These are phyloP conservation scores for Cataglyphis hispanica DNA, from an alignment of 1,140 invertebrate genomes.

Conservation along the genomic window DNA sequence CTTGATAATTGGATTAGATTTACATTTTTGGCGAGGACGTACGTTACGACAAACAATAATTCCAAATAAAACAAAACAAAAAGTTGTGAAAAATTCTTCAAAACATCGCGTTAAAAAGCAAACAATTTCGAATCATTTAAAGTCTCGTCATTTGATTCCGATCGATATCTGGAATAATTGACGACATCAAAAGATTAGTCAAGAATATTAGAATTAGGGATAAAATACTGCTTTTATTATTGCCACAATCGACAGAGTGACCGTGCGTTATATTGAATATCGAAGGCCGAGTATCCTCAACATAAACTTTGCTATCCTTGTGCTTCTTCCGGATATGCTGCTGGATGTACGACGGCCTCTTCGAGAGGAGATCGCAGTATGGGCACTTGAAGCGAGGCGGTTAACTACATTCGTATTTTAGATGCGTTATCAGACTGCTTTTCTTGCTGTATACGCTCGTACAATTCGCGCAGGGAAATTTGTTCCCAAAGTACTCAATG, in stretches of 20 bases:
- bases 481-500: too few species aligned
- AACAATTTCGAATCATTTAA: neutral
- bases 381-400: conserved; percentile 88
- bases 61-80: conserved; percentile 25
- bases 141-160: neutral
- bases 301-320: conserved; percentile 64
- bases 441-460: conserved; percentile 86
- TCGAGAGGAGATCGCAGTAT: conserved; percentile 83
- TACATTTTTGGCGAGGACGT: neutral
- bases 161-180: neutral
- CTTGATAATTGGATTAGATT: neutral
- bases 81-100: neutral
- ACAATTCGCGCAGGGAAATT: conserved; percentile 89
- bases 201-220: neutral
- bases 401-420: conserved; percentile 87
- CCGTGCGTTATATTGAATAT: neutral
- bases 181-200: neutral
- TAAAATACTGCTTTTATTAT: conserved; percentile 14
- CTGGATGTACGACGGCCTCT: conserved; percentile 81
- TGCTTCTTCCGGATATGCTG: conserved; percentile 79
- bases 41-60: neutral
- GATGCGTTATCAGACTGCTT: conserved; percentile 86
- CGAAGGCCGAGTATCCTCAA: conserved; percentile 64
- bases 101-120: neutral
- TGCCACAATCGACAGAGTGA: neutral